phyloP scores from a whole-genome alignment of 2,797 vertebrate species.

The Crax fasciolata region DNA sequence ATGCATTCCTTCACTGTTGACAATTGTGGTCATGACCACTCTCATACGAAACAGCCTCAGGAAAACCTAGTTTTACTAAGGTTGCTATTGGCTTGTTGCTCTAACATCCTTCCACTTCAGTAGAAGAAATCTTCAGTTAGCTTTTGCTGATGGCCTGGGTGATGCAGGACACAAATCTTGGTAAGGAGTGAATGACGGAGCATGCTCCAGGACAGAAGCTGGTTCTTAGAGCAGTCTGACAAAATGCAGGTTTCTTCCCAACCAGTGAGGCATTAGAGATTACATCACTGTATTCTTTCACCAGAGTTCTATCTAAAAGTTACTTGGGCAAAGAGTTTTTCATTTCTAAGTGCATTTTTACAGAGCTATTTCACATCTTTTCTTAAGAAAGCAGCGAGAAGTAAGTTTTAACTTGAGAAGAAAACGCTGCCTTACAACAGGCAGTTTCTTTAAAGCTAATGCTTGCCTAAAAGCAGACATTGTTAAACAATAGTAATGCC shows the following conservation, averaged over 20 bases:
- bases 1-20: neutral
- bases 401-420: neutral
- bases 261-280: rapidly evolving
- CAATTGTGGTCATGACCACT: neutral
- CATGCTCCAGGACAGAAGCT: neutral
- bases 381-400: neutral
- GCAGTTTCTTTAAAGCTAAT: neutral
- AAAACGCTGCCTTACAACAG: neutral
- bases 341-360: neutral
- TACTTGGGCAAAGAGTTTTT: neutral
- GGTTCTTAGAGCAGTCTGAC: neutral
- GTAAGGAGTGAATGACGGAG: neutral
- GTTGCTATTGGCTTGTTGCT: neutral
- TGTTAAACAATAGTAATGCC: neutral
- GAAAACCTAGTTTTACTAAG: neutral
- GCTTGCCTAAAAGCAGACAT: neutral
- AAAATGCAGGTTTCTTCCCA: neutral
- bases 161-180: neutral
- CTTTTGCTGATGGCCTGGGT: neutral
- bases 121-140: neutral
- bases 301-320: neutral
- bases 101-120: neutral
- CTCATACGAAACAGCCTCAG: neutral
- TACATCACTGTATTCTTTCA: neutral
- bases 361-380: neutral